Conservation (phyloP, 2,888 invertebrate species). For the Cenopis cana region DNA sequence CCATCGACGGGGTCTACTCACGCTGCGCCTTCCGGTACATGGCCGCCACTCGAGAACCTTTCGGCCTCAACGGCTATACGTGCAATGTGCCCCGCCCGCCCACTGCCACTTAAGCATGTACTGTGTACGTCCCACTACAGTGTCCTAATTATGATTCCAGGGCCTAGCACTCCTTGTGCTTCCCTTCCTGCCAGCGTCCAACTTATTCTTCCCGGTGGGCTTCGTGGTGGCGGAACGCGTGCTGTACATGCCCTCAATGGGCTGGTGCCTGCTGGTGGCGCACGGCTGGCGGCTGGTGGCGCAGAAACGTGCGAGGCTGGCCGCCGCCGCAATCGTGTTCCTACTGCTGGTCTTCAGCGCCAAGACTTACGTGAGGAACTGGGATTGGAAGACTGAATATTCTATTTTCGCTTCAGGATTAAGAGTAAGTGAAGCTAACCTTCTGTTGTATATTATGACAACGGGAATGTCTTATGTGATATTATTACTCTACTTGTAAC, state of each 20-base stretch:
- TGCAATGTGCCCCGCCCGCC: too few relatives aligned
- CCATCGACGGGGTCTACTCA: too few relatives aligned
- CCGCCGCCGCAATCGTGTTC: conserved; percentile 88
- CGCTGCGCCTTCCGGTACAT: too few relatives aligned
- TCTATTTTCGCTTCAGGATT: conserved; percentile 97
- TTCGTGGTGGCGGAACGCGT: conserved; percentile 98
- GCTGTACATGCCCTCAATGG: conserved; percentile 98
- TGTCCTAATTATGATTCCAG: conserved; percentile 79
- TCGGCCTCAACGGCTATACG: too few relatives aligned
- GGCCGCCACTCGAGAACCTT: too few relatives aligned
- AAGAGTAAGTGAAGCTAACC: conserved; percentile 66
- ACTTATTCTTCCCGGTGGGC: conserved; percentile 98
- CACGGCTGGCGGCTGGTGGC: conserved; percentile 92
- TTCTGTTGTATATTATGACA: not conserved
- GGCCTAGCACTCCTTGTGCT: conserved; percentile 94
- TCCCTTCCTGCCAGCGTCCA: conserved; percentile 98
- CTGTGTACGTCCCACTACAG: too few relatives aligned
- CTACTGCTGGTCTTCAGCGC: conserved; percentile 91
- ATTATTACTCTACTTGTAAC: not conserved
- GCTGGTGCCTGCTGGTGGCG: conserved; percentile 96
- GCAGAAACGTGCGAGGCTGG: conserved; percentile 87
- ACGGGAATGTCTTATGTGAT: not conserved
- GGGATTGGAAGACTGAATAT: conserved; percentile 97
- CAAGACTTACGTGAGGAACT: conserved; percentile 95
- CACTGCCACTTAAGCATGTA: too few relatives aligned